Evolutionary conservation across 2,797 vertebrate genomes (phyloP).

Genomic region (Fringilla coelebs): DNA sequence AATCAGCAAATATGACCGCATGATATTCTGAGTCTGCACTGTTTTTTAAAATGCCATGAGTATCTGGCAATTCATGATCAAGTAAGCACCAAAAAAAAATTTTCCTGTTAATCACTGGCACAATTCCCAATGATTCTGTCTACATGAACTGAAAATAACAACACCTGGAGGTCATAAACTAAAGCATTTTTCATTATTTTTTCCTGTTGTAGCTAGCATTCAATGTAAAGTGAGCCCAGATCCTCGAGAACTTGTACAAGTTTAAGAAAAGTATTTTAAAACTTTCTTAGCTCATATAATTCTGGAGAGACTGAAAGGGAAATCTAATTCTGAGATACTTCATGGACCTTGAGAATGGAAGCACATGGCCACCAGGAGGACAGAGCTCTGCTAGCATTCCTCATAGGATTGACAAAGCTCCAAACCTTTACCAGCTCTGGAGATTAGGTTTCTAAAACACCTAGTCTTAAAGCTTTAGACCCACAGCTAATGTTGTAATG

Average conservation of each 20-base stretch:
- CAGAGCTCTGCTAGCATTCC: not conserved
- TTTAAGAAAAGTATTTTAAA: not conserved
- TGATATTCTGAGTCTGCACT: not conserved
- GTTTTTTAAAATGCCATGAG: not conserved
- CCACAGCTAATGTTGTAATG: not conserved
- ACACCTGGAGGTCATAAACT: not conserved
- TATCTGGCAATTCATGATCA: not conserved
- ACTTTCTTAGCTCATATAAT: not conserved
- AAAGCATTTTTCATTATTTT: not conserved
- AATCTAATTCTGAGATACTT: not conserved
- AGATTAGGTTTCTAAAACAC: not conserved
- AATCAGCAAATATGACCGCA: not conserved
- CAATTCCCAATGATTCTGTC: not conserved
- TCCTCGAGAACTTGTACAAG: not conserved
- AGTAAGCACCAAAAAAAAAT: not conserved
- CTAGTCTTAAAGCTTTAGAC: not conserved
- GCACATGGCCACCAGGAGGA: fast-evolving
- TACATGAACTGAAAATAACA: not conserved
- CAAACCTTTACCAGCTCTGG: not conserved
- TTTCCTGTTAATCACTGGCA: not conserved
- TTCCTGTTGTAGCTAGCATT: not conserved
- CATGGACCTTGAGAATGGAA: not conserved
- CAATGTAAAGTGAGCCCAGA: not conserved
- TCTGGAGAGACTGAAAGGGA: not conserved
- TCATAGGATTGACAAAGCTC: not conserved